Conservation (phyloP, 2,113 vertebrate genomes). For the Pyrgilauda ruficollis region DNA sequence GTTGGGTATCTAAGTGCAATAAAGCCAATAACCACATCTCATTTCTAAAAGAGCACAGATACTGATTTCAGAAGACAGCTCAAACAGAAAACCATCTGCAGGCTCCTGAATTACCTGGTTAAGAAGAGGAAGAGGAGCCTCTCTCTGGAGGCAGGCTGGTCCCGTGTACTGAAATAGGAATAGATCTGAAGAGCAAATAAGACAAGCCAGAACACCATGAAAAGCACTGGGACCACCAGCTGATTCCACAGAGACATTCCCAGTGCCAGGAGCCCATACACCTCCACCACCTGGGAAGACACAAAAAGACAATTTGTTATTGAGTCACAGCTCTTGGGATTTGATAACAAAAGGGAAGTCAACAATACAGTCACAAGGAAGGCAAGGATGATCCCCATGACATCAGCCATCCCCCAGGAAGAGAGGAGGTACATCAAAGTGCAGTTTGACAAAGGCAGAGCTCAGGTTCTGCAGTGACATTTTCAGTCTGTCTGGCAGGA, state of each 20-base stretch:
- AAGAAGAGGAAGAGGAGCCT: conserved; percentile 96
- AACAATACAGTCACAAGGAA: not conserved
- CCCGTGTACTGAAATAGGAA: conserved; percentile 94
- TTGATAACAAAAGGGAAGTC: not conserved
- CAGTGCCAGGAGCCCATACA: conserved; percentile 93
- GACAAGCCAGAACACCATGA: conserved; percentile 99
- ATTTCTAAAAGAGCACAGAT: not conserved
- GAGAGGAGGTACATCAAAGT: not conserved
- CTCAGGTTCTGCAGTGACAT: not conserved
- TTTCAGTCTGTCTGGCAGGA: not conserved
- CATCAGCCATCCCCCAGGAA: not conserved
- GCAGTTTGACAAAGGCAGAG: not conserved
- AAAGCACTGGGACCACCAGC: conserved; percentile 94
- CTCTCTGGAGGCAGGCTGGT: conserved; percentile 94
- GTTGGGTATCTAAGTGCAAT: not conserved
- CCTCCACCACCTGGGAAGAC: conserved; percentile 89
- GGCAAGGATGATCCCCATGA: not conserved
- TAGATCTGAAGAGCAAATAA: conserved; percentile 97
- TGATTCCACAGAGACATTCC: conserved; percentile 99
- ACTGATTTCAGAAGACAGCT: not conserved
- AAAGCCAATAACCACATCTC: not conserved
- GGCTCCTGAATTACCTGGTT: conserved; percentile 82
- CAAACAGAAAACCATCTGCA: not conserved
- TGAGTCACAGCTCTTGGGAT: not conserved
- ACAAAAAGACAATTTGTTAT: not conserved